Evolutionary conservation across 2,888 invertebrate species (phyloP).

Genomic region (Noctua fimbriata): DNA sequence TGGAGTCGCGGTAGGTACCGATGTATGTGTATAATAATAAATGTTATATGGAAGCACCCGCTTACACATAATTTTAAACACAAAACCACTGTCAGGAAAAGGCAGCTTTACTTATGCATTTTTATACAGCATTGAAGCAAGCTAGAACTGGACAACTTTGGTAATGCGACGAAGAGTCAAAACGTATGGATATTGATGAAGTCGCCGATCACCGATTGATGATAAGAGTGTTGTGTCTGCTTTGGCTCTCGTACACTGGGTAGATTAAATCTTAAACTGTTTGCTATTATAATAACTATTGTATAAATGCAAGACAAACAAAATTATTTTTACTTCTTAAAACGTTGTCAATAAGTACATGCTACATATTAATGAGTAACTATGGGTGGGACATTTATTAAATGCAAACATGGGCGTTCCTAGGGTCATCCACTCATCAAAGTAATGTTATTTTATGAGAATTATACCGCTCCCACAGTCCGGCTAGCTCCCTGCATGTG

Average conservation of each 20-base stretch:
- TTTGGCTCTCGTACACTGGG: neutral
- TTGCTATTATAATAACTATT: constrained; percentile 15
- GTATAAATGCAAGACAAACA: neutral
- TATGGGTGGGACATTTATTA: constrained; percentile 28
- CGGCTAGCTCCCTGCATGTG: neutral
- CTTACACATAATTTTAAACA: neutral
- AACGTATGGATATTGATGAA: neutral
- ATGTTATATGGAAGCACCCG: constrained; percentile 8
- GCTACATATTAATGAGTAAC: constrained; percentile 22
- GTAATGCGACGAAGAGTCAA: neutral
- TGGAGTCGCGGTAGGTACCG: neutral
- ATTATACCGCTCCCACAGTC: neutral
- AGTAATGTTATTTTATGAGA: neutral
- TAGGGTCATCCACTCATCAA: neutral
- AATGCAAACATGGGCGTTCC: constrained; percentile 18
- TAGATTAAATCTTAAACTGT: constrained; percentile 5
- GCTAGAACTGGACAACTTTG: neutral
- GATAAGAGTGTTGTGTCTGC: neutral
- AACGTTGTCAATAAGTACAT: constrained; percentile 34
- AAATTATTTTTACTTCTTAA: neutral
- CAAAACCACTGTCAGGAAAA: neutral
- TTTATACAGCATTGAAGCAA: neutral
- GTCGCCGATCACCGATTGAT: neutral
- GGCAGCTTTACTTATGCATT: neutral
- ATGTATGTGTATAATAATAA: neutral